These are phyloP conservation scores for Matsumyia berberina DNA, from an alignment of 2,888 invertebrate species.

Conservation along the genomic window DNA sequence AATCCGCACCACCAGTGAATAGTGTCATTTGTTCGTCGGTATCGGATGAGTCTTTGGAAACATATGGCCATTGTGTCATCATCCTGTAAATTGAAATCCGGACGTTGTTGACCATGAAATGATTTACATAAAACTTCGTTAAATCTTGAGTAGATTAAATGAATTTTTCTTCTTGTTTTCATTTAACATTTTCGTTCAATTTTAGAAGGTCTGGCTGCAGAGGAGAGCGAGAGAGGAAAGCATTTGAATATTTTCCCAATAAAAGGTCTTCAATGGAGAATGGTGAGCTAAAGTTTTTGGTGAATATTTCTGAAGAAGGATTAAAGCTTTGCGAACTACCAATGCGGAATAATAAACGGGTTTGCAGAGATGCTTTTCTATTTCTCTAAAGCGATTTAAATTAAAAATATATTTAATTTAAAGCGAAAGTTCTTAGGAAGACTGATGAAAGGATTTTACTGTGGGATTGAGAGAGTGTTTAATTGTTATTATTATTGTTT, in stretches of 20 bases:
- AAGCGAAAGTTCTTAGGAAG: too few species aligned
- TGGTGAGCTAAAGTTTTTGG: not conserved
- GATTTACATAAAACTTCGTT: slow-evolving; percentile 48
- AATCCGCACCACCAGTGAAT: slow-evolving; percentile 4
- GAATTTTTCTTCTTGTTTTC: slow-evolving; percentile 4
- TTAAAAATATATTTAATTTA: too few species aligned
- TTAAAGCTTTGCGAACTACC: slow-evolving; percentile 2
- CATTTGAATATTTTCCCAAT: slow-evolving; percentile 27
- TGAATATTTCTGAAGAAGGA: not conserved
- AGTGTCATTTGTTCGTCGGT: not conserved
- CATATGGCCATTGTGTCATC: slow-evolving; percentile 34
- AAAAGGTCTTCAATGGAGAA: not conserved
- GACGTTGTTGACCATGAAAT: slow-evolving; percentile 44
- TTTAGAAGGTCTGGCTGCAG: not conserved
- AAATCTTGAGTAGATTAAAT: slow-evolving; percentile 19
- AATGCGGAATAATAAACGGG: not conserved
- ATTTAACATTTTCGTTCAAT: not conserved
- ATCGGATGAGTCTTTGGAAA: slow-evolving; percentile 1
- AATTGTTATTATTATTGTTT: too few species aligned
- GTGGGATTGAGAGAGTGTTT: too few species aligned
- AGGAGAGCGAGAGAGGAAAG: not conserved
- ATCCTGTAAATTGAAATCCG: slow-evolving; percentile 42
- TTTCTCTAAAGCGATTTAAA: too few species aligned
- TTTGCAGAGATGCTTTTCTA: not conserved
- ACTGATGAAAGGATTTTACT: too few species aligned